Conservation (phyloP, 2,888 invertebrate genomes). For the Diarsia mendica region DNA sequence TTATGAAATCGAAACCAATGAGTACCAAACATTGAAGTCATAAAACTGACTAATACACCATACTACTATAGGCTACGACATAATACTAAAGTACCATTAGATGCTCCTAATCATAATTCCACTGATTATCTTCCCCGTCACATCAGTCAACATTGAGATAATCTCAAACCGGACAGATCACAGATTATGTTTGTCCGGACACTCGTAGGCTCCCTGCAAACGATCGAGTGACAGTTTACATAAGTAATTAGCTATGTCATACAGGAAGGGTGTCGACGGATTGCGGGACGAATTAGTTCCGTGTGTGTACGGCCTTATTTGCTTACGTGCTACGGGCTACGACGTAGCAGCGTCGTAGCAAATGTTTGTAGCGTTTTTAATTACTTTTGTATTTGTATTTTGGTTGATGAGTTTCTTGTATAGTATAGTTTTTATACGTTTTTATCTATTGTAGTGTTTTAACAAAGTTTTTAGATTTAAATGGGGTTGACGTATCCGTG, state of each 20-base stretch:
- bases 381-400: constrained; percentile 14
- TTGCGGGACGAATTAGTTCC: constrained; percentile 72
- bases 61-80: not conserved
- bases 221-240: constrained; percentile 83
- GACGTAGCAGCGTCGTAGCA: constrained; percentile 58
- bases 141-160: constrained; percentile 59
- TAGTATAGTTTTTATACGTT: not conserved
- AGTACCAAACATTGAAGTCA: not conserved
- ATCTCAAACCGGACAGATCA: constrained; percentile 68
- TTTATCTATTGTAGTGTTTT: not conserved
- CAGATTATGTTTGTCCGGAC: constrained; percentile 73
- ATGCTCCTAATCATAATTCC: constrained; percentile 18
- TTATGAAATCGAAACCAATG: not conserved
- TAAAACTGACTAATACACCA: not conserved
- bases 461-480: not conserved
- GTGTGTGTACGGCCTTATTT: constrained; percentile 81
- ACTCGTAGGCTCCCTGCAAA: constrained; percentile 75
- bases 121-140: constrained; percentile 33
- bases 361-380: constrained; percentile 46
- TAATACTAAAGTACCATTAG: not conserved
- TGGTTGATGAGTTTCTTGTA: too few species aligned
- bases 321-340: constrained; percentile 83
- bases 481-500: too few species aligned
- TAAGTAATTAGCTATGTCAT: constrained; percentile 86
- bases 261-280: constrained; percentile 71